A percentile compares a stretch with the other conserved stretches of the same genome.
Conservation (phyloP, 2,888 invertebrate species). For the Coleophora deauratella region DNA sequence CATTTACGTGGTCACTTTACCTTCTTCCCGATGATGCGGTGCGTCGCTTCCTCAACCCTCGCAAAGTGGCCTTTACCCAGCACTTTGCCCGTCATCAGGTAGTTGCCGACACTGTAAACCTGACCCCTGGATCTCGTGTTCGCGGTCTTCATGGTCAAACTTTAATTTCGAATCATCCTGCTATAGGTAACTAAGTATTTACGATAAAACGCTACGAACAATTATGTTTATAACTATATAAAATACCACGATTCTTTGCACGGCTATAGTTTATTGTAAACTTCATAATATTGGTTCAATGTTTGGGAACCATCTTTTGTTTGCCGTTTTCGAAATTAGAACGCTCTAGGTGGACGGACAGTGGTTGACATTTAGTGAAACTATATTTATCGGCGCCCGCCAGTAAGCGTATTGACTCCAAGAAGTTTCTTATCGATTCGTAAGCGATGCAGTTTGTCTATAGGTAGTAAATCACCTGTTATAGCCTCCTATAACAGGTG, state of each 20-base stretch:
- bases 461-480: too few species aligned
- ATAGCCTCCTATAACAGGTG: too few species aligned
- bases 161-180: slow-evolving; percentile 48
- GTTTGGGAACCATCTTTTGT: slow-evolving; percentile 47
- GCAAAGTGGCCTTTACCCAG: slow-evolving; percentile 86
- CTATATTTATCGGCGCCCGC: slow-evolving; percentile 48
- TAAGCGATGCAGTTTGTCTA: too few species aligned
- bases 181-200: background rate
- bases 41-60: slow-evolving; percentile 82
- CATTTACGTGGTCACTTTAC: slow-evolving; percentile 36
- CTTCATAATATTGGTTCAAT: slow-evolving; percentile 41
- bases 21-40: slow-evolving; percentile 79
- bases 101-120: slow-evolving; percentile 79
- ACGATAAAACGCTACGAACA: slow-evolving; percentile 12
- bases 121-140: slow-evolving; percentile 50
- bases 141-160: slow-evolving; percentile 38
- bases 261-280: slow-evolving; percentile 38
- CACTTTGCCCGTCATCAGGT: slow-evolving; percentile 79
- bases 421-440: slow-evolving; percentile 7
- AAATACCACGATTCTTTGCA: slow-evolving; percentile 23
- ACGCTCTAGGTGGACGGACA: slow-evolving; percentile 30
- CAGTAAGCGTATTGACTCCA: slow-evolving; percentile 17
- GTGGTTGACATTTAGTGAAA: slow-evolving; percentile 39
- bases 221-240: slow-evolving; percentile 13
- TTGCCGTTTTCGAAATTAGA: slow-evolving; percentile 57